Conservation (phyloP, 2,888 invertebrate species). For the Sclerodermus sp. region DNA sequence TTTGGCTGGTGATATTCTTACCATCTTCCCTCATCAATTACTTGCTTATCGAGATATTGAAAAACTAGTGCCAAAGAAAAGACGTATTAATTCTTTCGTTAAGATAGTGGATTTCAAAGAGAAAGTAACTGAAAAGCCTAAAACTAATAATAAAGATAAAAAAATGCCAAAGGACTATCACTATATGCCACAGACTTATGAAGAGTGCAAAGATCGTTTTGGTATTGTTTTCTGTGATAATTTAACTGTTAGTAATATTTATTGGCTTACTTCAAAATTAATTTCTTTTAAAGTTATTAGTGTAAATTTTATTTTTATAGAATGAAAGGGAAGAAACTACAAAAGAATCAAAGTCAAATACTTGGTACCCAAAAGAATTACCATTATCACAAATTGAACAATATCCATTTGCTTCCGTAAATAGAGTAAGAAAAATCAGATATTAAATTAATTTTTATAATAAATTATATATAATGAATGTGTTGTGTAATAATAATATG, state of each 20-base stretch:
- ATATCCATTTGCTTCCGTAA: conserved; percentile 54
- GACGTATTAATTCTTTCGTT: conserved; percentile 33
- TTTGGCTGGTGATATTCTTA: conserved; percentile 60
- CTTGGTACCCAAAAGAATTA: conserved; percentile 31
- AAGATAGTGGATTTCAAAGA: conserved; percentile 34
- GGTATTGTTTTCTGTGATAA: conserved; percentile 50
- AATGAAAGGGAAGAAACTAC: conserved; percentile 3
- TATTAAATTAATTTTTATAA: conserved; percentile 1
- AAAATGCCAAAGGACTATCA: conserved; percentile 32
- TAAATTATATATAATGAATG: background rate
- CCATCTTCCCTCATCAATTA: conserved; percentile 58
- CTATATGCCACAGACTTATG: conserved; percentile 46
- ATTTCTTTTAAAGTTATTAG: background rate
- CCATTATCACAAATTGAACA: conserved; percentile 39
- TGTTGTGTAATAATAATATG: background rate
- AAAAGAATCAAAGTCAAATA: background rate
- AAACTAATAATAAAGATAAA: conserved; percentile 18
- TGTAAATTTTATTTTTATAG: conserved; percentile 3
- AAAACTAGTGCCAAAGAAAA: conserved; percentile 36
- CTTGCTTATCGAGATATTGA: conserved; percentile 46
- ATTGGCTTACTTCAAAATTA: background rate
- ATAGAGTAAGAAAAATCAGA: conserved; percentile 41
- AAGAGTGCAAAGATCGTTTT: conserved; percentile 45
- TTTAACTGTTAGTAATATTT: conserved; percentile 27
- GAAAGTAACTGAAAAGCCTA: conserved; percentile 2